These are phyloP conservation scores for Glomeris maerens DNA, from an alignment of 1,140 invertebrate species.

Conservation along the genomic window DNA sequence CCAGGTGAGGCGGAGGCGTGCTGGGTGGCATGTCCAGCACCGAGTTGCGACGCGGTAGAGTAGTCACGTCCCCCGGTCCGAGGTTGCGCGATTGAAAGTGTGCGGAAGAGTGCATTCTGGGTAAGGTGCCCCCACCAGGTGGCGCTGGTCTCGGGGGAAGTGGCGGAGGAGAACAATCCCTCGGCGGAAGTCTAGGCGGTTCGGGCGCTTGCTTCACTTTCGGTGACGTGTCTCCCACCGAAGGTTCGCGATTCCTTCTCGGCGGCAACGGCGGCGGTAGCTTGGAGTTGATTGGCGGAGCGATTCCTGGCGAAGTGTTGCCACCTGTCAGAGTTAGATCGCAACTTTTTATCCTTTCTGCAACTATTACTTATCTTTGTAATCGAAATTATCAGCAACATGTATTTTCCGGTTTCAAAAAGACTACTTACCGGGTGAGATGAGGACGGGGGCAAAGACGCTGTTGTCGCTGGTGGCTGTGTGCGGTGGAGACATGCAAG, in stretches of 20 bases:
- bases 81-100: conserved; percentile 18
- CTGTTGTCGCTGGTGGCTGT: conserved; percentile 26
- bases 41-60: conserved; percentile 16
- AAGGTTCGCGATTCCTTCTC: conserved; percentile 42
- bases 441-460: conserved; percentile 37
- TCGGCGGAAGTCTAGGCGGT: conserved; percentile 42
- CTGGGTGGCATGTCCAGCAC: conserved; percentile 15
- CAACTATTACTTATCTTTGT: no score
- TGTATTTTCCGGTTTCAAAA: background rate
- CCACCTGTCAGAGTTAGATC: conserved; percentile 12
- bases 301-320: conserved; percentile 32
- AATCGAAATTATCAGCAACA: conserved; percentile 3
- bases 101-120: conserved; percentile 14
- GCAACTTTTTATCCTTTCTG: background rate
- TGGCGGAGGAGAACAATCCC: conserved; percentile 43
- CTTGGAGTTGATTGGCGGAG: conserved; percentile 33
- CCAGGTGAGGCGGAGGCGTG: conserved; percentile 3
- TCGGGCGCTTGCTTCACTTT: conserved; percentile 42
- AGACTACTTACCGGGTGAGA: conserved; percentile 22
- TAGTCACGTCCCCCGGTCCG: conserved; percentile 2
- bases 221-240: conserved; percentile 37
- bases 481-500: conserved; percentile 23
- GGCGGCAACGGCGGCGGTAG: conserved; percentile 44
- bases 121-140: conserved; percentile 18
- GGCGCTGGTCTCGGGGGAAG: conserved; percentile 40